phyloP scores from a whole-genome alignment of 1,140 invertebrate genomes.

The Rhizoglyphus robini region DNA sequence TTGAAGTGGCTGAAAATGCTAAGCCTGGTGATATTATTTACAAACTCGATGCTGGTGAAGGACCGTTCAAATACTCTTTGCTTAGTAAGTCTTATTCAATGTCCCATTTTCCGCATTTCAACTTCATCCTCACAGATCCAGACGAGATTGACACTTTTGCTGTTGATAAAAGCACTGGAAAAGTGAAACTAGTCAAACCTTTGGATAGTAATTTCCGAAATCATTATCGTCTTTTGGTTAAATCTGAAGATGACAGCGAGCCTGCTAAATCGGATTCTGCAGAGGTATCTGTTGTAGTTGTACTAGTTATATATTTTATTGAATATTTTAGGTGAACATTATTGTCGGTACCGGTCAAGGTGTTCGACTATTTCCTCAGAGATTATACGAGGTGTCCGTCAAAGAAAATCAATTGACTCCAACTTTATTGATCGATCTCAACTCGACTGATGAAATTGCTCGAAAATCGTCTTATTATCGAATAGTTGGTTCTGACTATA shows the following conservation, averaged over 20 bases:
- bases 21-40: conserved; percentile 29
- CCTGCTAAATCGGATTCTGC: conserved; percentile 30
- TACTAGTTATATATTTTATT: background rate
- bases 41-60: conserved; percentile 29
- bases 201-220: conserved; percentile 88
- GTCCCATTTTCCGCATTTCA: background rate
- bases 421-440: conserved; percentile 28
- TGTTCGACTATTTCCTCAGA: conserved; percentile 29
- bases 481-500: conserved; percentile 29
- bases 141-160: conserved; percentile 29
- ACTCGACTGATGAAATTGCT: conserved; percentile 30
- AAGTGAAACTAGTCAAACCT: conserved; percentile 83
- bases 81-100: conserved; percentile 16
- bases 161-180: conserved; percentile 58
- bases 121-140: background rate
- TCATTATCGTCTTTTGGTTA: conserved; percentile 80
- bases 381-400: conserved; percentile 29
- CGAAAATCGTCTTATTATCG: conserved; percentile 27
- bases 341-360: conserved; percentile 31
- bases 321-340: conserved; percentile 27
- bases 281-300: conserved; percentile 24
- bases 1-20: conserved; percentile 31
- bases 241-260: conserved; percentile 41
- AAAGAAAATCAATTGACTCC: conserved; percentile 29
- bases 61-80: conserved; percentile 28